Percentiles rank a stretch among this genome's conserved stretches.
Conservation (phyloP, 2,113 vertebrate species). For the Neolamprologus devosi region DNA sequence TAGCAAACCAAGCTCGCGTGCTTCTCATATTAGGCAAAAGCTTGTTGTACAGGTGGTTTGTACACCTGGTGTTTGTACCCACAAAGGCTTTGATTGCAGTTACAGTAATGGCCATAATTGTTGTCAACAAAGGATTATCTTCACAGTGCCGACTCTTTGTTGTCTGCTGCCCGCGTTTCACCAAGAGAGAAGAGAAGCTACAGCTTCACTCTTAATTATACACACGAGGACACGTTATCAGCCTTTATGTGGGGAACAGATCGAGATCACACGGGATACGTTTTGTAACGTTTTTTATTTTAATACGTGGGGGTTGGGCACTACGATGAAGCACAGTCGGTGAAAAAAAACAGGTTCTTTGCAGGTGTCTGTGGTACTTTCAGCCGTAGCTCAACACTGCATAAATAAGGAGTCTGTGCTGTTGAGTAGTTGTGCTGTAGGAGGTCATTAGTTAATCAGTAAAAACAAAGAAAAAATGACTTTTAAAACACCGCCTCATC, state of each 20-base stretch:
- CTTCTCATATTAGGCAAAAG: not conserved
- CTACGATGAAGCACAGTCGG: fast-evolving
- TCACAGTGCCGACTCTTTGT: not conserved
- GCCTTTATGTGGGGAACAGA: not conserved
- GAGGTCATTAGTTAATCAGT: not conserved
- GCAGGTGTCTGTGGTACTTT: not conserved
- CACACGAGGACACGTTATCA: not conserved
- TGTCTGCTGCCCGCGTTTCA: fast-evolving
- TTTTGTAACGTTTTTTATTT: not conserved
- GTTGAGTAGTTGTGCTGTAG: not conserved
- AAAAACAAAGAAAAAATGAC: not conserved
- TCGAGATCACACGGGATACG: not conserved
- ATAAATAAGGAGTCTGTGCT: not conserved
- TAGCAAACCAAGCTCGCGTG: not conserved
- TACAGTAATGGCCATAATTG: not conserved
- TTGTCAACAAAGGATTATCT: not conserved
- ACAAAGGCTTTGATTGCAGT: not conserved
- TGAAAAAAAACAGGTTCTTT: not conserved
- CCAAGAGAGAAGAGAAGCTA: not conserved
- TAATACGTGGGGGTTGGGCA: not conserved
- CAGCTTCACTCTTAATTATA: not conserved
- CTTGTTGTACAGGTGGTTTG: not conserved
- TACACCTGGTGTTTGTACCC: not conserved
- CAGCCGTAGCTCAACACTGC: fast-evolving
- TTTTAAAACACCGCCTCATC: not conserved